phyloP scores from a whole-genome alignment of 2,113 vertebrate species.

The Lutjanus erythropterus region DNA sequence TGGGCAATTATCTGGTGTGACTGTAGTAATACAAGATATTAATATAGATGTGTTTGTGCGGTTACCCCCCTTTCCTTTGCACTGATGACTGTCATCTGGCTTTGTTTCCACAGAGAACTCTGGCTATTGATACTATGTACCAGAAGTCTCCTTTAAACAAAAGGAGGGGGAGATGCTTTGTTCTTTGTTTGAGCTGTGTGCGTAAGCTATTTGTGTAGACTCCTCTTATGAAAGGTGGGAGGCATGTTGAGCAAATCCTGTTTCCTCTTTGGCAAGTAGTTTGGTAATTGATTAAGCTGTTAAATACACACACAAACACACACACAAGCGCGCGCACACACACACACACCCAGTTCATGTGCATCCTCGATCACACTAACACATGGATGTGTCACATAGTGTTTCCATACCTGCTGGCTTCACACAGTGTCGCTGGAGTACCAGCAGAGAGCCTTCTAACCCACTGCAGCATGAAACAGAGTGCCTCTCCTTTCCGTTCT shows the following conservation, averaged over 20 bases:
- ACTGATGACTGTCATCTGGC: slow-evolving; percentile 60
- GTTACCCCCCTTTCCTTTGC: slow-evolving; percentile 38
- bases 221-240: slow-evolving; percentile 70
- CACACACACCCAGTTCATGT: slow-evolving; percentile 1
- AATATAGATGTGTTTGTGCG: slow-evolving; percentile 75
- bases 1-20: slow-evolving; percentile 78
- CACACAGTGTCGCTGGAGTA: slow-evolving; percentile 73
- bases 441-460: slow-evolving; percentile 66
- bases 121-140: slow-evolving; percentile 62
- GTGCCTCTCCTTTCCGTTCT: slow-evolving; percentile 16
- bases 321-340: not conserved
- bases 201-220: slow-evolving; percentile 63
- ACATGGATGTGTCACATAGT: slow-evolving; percentile 38
- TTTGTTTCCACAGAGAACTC: slow-evolving; percentile 65
- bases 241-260: slow-evolving; percentile 67
- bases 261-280: slow-evolving; percentile 64
- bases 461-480: slow-evolving; percentile 43
- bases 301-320: slow-evolving; percentile 50
- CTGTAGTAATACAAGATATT: slow-evolving; percentile 73
- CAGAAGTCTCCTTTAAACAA: slow-evolving; percentile 66
- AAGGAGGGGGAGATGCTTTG: slow-evolving; percentile 59
- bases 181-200: slow-evolving; percentile 64
- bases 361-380: slow-evolving; percentile 26
- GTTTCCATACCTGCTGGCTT: slow-evolving; percentile 70
- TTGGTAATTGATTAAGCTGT: slow-evolving; percentile 72